Evolutionary conservation across 2,113 vertebrate species (phyloP), one percentile per base, ranked within the genome.

Genomic region (Microtus pennsylvanicus): DNA sequence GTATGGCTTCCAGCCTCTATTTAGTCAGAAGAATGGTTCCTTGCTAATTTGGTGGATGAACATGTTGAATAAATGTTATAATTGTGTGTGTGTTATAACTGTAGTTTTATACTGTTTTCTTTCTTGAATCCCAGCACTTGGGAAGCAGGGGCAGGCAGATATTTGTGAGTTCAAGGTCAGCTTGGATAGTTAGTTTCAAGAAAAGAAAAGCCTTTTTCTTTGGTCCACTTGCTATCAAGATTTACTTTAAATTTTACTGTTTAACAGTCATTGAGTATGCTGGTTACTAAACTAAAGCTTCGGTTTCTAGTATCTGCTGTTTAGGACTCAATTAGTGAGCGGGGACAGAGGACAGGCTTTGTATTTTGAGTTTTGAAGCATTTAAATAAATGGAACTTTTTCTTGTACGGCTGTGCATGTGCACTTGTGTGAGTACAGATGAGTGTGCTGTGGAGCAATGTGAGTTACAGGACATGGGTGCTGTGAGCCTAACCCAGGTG

Each of bases 321-420:
- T 58, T 74, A 87, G 47, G 38, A 67, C 21, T 74, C 45, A 78
- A 61, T 77, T 21, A 58, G 28, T 45, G 80, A 75, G 77, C 33
- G 30, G 19, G 21, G 65, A 63, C 69, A 33, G 58, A 76, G 30
- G 50, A 88, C 83, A 55, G 61, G 17, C 4, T 85, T 61, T 87
- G 86, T 77, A 80, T 50, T 93, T 94, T 93, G 45, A 77, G 28
- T 85, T 42, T 47, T 90, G 89, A 93, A 81, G 90, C 33, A 50
- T 90, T 65, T 88, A 90, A 97, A 24, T 87, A 88, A 80, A 7
- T 85, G 55, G n/a, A 67, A 78, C 63, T 93, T 87, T 14, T 26
- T 63, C 58, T 65, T 83, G 14, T 19, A 5, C 10, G n/a, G 80
- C 14, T 45, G n/a, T 65, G 58, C 58, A 30, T 42, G 58, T 58